Conservation (phyloP, 1,140 invertebrate species). For the Gryon sp. region DNA sequence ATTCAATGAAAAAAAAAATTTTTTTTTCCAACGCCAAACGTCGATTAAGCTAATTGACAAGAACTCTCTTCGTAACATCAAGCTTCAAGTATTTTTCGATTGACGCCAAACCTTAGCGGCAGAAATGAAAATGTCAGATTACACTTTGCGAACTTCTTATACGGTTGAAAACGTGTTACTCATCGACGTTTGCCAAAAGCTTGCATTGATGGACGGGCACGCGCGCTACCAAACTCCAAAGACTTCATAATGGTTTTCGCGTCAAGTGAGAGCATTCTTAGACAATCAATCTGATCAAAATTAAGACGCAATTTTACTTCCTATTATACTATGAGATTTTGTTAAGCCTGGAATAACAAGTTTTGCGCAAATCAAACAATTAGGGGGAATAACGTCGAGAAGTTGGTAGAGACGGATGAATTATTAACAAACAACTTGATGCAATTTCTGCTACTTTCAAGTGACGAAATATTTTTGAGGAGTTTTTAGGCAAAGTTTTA, state of each 20-base stretch:
- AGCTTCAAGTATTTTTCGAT: constrained; percentile 22
- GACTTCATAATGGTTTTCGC: constrained; percentile 74
- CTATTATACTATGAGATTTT: too few relatives aligned
- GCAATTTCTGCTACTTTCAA: too few relatives aligned
- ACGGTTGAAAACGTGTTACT: constrained; percentile 37
- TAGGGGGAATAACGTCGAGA: too few relatives aligned
- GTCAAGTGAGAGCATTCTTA: constrained; percentile 17
- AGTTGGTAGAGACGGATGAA: too few relatives aligned
- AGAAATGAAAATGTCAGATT: constrained; percentile 57
- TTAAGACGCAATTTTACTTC: too few relatives aligned
- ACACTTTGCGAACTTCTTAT: constrained; percentile 38
- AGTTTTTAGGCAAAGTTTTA: too few relatives aligned
- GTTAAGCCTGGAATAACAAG: too few relatives aligned
- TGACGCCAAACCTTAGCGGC: constrained; percentile 9
- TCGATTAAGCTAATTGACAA: constrained; percentile 52
- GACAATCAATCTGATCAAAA: constrained; percentile 36
- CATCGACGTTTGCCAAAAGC: constrained; percentile 51
- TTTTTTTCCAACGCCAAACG: constrained; percentile 17
- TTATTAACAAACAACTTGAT: too few relatives aligned
- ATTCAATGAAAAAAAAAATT: constrained; percentile 34
- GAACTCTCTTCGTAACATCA: neutral
- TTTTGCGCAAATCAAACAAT: too few relatives aligned
- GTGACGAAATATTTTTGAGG: too few relatives aligned
- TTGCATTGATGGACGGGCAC: constrained; percentile 71
- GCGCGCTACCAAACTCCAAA: constrained; percentile 65